phyloP scores from a whole-genome alignment of 2,797 vertebrate species.

The Heterohyrax brucei region DNA sequence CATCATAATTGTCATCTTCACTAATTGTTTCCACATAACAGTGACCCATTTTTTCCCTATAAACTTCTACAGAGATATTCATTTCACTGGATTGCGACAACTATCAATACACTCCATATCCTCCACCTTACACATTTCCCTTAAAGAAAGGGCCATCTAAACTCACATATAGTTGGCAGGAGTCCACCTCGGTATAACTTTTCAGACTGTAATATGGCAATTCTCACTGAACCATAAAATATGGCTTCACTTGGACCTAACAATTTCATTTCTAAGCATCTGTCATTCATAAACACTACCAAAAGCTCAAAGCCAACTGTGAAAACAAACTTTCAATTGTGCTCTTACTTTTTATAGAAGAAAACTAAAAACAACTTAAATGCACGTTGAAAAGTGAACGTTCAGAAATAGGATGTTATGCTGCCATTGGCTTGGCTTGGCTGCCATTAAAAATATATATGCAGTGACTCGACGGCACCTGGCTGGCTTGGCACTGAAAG shows the following conservation, averaged over 20 bases:
- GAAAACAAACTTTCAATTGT: background rate
- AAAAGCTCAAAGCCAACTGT: background rate
- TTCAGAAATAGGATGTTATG: no score
- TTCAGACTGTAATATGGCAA: background rate
- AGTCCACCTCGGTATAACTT: background rate
- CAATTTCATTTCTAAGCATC: background rate
- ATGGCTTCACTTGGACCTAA: background rate
- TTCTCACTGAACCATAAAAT: background rate
- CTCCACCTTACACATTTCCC: background rate
- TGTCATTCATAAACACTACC: background rate
- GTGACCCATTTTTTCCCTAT: background rate
- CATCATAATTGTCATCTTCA: background rate
- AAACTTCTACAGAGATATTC: conserved; percentile 14
- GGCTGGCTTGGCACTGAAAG: background rate
- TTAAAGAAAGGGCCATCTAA: background rate
- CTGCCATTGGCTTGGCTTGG: background rate
- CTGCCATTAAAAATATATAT: background rate
- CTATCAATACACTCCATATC: background rate
- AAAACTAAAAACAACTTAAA: background rate
- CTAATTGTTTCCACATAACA: background rate
- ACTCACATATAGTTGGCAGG: background rate
- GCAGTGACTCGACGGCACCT: background rate
- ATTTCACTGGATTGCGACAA: background rate
- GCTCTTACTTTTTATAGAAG: background rate
- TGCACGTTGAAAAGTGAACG: background rate